Base-by-base conservation (phyloP, 2,888 invertebrate species). In the Chaetogeoica ovagalla region DNA sequence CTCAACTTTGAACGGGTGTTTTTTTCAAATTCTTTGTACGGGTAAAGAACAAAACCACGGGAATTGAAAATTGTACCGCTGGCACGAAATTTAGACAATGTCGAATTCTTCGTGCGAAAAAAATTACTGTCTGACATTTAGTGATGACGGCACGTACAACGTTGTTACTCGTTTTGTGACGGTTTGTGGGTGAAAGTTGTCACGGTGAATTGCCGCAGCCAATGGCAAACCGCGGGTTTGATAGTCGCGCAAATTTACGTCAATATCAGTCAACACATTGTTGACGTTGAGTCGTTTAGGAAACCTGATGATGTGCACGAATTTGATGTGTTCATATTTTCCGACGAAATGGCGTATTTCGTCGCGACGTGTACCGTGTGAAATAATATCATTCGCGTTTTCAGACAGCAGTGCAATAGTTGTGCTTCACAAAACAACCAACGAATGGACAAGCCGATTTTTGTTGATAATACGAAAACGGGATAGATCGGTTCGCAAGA, bases 161-260 rank as follows among this genome's bases (percentile, higher is more conserved):
- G 11, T 77, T n/a, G n/a, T 13, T 77, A 70, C 48, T 39, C 52
- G 13, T 63, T 30, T 30, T 30, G 55, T n/a, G 21, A 55, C 8
- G 70, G 62, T 0, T 21, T 23, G 5, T 77, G 77, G 77, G 70
- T 60, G 37, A 55, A 77, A 62, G 63, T 63, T 13, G 39, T 77
- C 1, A 63, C 52, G 52, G 77, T 68, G 5, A 48, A 59, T 30
- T 30, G 30, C 5, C 70, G 77, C 21, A 77, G 70, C 23, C 62
- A 70, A 8, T 77, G 77, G 77, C 70, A 70, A 23, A 70, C 70
- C 0, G 77, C 70, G 19, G 77, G 70, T 17, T 39, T 70, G 23
- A 63, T 19, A 52, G 23, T n/a, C 19, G 77, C 39, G 37, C 60
- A 55, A 63, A 30, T 77, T 2, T 55, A 77, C 30, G 39, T 6